Evolutionary conservation across 2,888 invertebrate species (phyloP).

Genomic region (Temnothorax ravouxi): DNA sequence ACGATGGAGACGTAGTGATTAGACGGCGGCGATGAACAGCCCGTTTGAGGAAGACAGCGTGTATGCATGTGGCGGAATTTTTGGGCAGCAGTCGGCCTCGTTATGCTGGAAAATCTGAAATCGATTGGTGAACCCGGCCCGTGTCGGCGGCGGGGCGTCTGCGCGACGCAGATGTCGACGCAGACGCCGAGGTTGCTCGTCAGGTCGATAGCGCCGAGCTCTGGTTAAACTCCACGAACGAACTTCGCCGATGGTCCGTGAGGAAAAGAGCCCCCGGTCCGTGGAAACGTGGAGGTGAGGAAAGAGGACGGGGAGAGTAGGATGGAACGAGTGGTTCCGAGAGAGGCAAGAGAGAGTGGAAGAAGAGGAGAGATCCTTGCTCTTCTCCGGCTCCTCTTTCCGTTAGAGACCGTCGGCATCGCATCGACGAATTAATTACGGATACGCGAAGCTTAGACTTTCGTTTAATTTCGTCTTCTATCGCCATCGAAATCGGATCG

Average conservation of each 20-base stretch:
- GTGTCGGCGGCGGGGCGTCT: conserved; percentile 81
- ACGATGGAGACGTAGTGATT: conserved; percentile 17
- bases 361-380: conserved; percentile 37
- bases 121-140: conserved; percentile 83
- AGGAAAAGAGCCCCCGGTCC: conserved; percentile 69
- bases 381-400: conserved; percentile 45
- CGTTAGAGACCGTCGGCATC: conserved; percentile 62
- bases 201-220: conserved; percentile 85
- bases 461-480: conserved; percentile 18
- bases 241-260: conserved; percentile 82
- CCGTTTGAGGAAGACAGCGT: conserved; percentile 21
- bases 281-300: conserved; percentile 29
- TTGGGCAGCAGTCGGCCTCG: conserved; percentile 82
- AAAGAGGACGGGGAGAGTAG: conserved; percentile 41
- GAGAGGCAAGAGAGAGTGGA: not conserved
- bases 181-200: conserved; percentile 83
- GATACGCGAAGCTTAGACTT: conserved; percentile 49
- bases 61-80: conserved; percentile 72
- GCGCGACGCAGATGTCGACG: conserved; percentile 83
- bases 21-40: not conserved
- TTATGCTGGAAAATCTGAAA: conserved; percentile 85
- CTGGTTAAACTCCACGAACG: conserved; percentile 84
- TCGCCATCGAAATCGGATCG: conserved; percentile 16
- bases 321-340: conserved; percentile 34
- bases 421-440: conserved; percentile 82